A percentile compares a stretch with the other conserved stretches of the same genome.
These are phyloP conservation scores for human DNA, from an alignment of 2,113 vertebrate species.

Conservation along the genomic window DNA sequence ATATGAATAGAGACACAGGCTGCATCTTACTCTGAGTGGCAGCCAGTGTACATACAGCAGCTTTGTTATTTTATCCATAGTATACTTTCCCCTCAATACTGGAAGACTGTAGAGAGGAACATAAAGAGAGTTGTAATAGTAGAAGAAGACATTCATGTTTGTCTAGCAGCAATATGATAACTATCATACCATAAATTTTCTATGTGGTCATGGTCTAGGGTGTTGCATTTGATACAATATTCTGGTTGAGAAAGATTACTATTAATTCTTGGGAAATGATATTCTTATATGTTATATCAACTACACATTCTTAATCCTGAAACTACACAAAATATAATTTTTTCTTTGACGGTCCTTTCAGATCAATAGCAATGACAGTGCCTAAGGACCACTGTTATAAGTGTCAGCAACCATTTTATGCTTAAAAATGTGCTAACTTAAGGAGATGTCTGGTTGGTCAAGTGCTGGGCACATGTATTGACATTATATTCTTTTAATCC, in stretches of 20 bases:
- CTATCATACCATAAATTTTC: background rate
- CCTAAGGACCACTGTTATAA: background rate
- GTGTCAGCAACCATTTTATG: background rate
- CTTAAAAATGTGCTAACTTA: background rate
- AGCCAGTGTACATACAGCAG: background rate
- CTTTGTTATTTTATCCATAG: slow-evolving; percentile 10
- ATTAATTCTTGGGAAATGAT: slow-evolving; percentile 1
- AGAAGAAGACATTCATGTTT: background rate
- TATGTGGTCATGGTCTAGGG: background rate
- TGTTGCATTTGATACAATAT: background rate
- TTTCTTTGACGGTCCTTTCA: background rate
- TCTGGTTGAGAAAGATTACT: background rate
- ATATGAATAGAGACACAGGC: background rate
- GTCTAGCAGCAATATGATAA: background rate
- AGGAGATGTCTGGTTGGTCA: background rate
- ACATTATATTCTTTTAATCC: background rate
- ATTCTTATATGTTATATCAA: background rate
- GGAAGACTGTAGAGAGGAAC: background rate
- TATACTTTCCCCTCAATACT: background rate
- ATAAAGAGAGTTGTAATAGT: slow-evolving; percentile 45
- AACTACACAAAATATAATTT: background rate
- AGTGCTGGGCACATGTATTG: background rate
- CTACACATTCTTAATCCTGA: background rate
- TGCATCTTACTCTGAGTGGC: slow-evolving; percentile 39
- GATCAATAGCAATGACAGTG: background rate